Conservation (phyloP, 2,888 invertebrate species). For the Rotaria macrura region DNA sequence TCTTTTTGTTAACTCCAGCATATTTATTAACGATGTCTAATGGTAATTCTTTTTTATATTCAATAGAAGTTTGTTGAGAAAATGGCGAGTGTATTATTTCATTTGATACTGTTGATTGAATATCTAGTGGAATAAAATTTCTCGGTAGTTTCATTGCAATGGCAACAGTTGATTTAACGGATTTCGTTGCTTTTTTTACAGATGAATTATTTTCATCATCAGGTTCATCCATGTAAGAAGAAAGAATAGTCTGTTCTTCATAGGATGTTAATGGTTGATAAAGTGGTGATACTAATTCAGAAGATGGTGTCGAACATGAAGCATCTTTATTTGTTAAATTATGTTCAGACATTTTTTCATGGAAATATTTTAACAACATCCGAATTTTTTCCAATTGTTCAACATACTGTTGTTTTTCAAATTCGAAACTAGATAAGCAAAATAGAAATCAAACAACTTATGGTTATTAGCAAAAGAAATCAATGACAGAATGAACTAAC, state of each 20-base stretch:
- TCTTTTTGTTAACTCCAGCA: not conserved
- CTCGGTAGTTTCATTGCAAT: slow-evolving; percentile 11
- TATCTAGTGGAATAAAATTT: not conserved
- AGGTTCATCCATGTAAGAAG: not conserved
- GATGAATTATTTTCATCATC: not conserved
- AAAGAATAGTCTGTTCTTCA: slow-evolving; percentile 5
- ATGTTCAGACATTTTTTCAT: slow-evolving; percentile 18
- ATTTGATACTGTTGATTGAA: not conserved
- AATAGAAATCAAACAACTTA: not conserved
- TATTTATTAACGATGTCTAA: not conserved
- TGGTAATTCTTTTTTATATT: slow-evolving; percentile 15
- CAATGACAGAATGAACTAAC: not conserved
- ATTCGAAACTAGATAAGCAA: not conserved
- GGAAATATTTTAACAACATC: not conserved
- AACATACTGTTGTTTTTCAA: not conserved
- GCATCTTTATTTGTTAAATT: not conserved
- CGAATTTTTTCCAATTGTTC: not conserved
- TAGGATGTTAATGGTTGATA: not conserved
- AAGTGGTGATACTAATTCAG: not conserved
- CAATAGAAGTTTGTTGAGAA: not conserved
- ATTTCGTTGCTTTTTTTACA: not conserved
- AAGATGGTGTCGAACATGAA: not conserved
- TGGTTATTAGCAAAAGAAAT: not conserved
- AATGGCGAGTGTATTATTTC: not conserved
- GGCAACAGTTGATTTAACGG: not conserved